Base-by-base conservation (phyloP, 2,113 vertebrate genomes). In the Periophthalmus modestus region DNA sequence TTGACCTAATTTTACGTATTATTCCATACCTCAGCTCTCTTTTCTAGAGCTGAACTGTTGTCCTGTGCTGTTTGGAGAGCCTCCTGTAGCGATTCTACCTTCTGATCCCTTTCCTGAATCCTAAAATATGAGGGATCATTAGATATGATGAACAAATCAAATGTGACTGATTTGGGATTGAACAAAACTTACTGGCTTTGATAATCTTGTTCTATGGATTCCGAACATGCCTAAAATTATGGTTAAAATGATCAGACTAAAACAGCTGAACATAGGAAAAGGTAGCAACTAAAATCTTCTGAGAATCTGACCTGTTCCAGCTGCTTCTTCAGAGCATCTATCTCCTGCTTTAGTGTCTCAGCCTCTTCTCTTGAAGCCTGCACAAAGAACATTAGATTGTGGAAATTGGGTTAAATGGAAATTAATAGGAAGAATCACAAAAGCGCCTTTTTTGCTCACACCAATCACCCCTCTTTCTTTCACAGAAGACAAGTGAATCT, bases 71-170 rank as follows among this genome's bases (percentile, higher is more conserved):
- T 91, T 78, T 96, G 92, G 7, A 99, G 91, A 82, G 94, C 93
- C 48, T 95, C 94, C 92, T 96, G 95, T 74, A 96, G 88, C 2
- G 92, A 94, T 69, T 93, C 95, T 39, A 99, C 93, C 89, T 94
- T 95, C 73, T 93, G 92, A 65, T 98, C 96, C 69, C 95, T 96
- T 85, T 96, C 95, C 11, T 94, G 93, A 76, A 97, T 94, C 79
- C 98, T 99, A 77, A 43, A 71, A 69, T 54, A 14, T 11, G 72
- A 61, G 78, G 2, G 12, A 3, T 48, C 39, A 67, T 67, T 67
- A 67, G 7, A 66, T 21, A 66, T 19, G 50, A 6, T 18, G 13
- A 47, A 4, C 2, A 12, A 13, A 24, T 1, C 23, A n/a, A 58
- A 12, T 13, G 1, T 57, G 14, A 24, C 52, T 1, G 6, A 21